Conservation (phyloP, 2,888 invertebrate genomes). For the Mellilla xanthometata region DNA sequence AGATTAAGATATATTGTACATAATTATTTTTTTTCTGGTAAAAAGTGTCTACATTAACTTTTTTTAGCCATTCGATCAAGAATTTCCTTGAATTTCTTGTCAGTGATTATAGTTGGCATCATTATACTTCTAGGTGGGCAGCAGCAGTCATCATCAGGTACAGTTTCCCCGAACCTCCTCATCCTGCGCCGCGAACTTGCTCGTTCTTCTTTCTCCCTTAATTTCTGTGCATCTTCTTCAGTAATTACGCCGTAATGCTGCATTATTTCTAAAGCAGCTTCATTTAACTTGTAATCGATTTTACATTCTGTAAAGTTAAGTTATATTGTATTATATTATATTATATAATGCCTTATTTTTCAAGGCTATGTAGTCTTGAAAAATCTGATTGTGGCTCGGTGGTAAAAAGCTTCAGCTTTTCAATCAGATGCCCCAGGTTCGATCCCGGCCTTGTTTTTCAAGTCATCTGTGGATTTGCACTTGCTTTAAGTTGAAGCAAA, state of each 20-base stretch:
- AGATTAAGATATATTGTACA: too few species aligned
- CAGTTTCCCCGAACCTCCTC: conserved; percentile 21
- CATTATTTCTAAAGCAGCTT: conserved; percentile 47
- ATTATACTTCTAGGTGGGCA: conserved; percentile 46
- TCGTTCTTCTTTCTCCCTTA: conserved; percentile 16
- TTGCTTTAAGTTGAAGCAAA: too few species aligned
- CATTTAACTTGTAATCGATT: conserved; percentile 48
- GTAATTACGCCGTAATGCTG: conserved; percentile 46
- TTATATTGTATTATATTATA: too few species aligned
- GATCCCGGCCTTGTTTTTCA: too few species aligned
- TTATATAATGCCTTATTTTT: too few species aligned
- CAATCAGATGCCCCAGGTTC: too few species aligned
- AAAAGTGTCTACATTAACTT: not conserved
- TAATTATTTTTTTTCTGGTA: too few species aligned
- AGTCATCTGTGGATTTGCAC: too few species aligned
- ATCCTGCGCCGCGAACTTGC: conserved; percentile 3
- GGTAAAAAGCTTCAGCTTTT: too few species aligned
- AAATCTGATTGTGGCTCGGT: too few species aligned
- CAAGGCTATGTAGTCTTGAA: too few species aligned
- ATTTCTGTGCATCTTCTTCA: conserved; percentile 30
- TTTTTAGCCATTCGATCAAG: conserved; percentile 28
- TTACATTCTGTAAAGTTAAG: conserved; percentile 43
- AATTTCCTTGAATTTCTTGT: conserved; percentile 47
- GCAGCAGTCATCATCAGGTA: conserved; percentile 43
- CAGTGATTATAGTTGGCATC: conserved; percentile 60